Conservation (phyloP, 2,113 vertebrate species). For the Excalfactoria chinensis region DNA sequence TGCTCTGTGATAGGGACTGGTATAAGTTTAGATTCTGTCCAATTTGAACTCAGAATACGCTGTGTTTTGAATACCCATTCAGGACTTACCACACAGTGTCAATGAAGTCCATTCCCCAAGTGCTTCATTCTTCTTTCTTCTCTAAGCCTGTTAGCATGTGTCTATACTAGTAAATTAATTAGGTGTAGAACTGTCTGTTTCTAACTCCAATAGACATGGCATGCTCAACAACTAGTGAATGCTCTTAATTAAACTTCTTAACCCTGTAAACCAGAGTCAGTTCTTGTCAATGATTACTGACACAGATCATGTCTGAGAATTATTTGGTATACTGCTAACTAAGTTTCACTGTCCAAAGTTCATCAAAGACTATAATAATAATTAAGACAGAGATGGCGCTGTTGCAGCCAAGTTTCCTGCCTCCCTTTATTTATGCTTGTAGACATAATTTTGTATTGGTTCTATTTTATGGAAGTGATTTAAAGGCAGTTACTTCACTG, state of each 20-base stretch:
- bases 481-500: neutral
- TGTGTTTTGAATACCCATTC: fast-evolving
- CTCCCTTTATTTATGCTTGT: neutral
- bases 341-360: neutral
- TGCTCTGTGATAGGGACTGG: neutral
- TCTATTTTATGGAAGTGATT: neutral
- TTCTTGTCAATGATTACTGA: neutral
- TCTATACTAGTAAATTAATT: fast-evolving
- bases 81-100: neutral
- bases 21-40: neutral
- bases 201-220: fast-evolving
- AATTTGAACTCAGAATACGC: neutral
- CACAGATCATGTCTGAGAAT: neutral
- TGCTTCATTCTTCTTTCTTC: neutral
- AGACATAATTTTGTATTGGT: neutral
- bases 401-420: neutral
- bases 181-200: neutral
- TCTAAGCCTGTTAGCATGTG: neutral
- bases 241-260: neutral
- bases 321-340: neutral
- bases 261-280: neutral
- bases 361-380: neutral
- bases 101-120: fast-evolving
- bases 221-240: neutral
- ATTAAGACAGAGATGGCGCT: neutral